These are phyloP conservation scores for Platichthys stellatus DNA, from an alignment of 2,113 vertebrate genomes.

Conservation along the genomic window DNA sequence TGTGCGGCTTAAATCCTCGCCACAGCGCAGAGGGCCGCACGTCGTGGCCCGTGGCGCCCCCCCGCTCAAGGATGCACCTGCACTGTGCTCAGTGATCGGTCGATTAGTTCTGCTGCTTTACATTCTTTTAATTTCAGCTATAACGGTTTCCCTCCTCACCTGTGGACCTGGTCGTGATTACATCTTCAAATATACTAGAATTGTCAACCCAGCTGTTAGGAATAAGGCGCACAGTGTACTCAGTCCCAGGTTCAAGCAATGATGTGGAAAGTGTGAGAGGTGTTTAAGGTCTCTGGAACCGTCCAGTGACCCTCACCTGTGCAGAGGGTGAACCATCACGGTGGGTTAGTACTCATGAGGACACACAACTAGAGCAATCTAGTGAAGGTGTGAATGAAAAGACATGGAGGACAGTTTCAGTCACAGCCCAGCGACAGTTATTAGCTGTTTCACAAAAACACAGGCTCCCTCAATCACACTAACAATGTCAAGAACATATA, in stretches of 20 bases:
- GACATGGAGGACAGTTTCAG: not conserved
- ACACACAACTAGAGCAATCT: constrained; percentile 3
- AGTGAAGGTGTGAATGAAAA: constrained; percentile 13
- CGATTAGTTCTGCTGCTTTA: constrained; percentile 27
- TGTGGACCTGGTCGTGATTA: constrained; percentile 83
- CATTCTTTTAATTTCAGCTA: not conserved
- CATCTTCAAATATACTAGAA: constrained; percentile 92
- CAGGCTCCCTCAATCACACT: not conserved
- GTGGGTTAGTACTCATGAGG: constrained; percentile 51
- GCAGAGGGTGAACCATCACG: constrained; percentile 80
- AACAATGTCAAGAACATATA: constrained; percentile 4
- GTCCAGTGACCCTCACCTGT: constrained; percentile 89
- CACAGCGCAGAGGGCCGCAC: constrained; percentile 47
- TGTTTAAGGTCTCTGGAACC: constrained; percentile 82
- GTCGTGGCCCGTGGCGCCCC: constrained; percentile 22
- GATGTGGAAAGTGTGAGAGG: constrained; percentile 83
- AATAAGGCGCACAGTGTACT: constrained; percentile 85
- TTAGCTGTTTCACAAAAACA: not conserved
- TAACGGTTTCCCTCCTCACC: constrained; percentile 79
- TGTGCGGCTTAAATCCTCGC: constrained; percentile 43
- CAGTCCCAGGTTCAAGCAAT: constrained; percentile 87
- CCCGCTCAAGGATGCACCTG: constrained; percentile 56
- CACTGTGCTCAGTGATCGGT: constrained; percentile 4
- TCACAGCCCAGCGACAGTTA: not conserved
- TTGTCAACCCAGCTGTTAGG: constrained; percentile 90